A percentile compares a stretch with the other conserved stretches of the same genome.
These are phyloP conservation scores for Turnix velox DNA, from an alignment of 2,113 vertebrate genomes.

Conservation along the genomic window DNA sequence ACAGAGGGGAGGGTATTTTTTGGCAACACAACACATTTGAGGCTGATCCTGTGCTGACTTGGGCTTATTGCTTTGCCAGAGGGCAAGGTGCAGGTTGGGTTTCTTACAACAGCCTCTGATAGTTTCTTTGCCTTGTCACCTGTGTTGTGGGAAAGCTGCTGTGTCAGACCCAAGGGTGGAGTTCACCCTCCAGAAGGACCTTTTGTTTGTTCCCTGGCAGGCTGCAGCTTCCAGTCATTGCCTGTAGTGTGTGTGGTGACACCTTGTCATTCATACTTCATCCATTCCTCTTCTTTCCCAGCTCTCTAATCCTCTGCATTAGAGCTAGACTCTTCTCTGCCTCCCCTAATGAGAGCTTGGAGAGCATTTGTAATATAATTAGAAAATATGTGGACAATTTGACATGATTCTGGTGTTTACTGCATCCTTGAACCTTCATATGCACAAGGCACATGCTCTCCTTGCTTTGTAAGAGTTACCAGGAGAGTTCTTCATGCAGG, in stretches of 20 bases:
- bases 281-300: neutral
- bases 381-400: neutral
- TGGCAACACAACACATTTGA: neutral
- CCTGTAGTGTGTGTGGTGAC: neutral
- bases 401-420: neutral
- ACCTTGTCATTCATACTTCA: neutral
- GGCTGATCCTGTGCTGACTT: neutral
- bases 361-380: neutral
- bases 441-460: neutral
- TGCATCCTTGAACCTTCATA: neutral
- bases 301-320: neutral
- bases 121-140: neutral
- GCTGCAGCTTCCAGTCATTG: neutral
- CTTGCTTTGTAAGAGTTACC: neutral
- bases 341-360: accelerated
- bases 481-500: neutral
- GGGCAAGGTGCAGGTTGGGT: neutral
- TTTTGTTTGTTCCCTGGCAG: neutral
- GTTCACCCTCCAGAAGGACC: neutral
- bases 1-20: neutral
- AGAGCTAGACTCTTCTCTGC: neutral
- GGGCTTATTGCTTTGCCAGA: neutral
- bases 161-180: neutral
- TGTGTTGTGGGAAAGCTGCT: neutral
- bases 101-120: neutral